Percentiles rank a stretch among this genome's conserved stretches.
phyloP scores from a whole-genome alignment of 2,113 vertebrate species.

The Camelus bactrianus region DNA sequence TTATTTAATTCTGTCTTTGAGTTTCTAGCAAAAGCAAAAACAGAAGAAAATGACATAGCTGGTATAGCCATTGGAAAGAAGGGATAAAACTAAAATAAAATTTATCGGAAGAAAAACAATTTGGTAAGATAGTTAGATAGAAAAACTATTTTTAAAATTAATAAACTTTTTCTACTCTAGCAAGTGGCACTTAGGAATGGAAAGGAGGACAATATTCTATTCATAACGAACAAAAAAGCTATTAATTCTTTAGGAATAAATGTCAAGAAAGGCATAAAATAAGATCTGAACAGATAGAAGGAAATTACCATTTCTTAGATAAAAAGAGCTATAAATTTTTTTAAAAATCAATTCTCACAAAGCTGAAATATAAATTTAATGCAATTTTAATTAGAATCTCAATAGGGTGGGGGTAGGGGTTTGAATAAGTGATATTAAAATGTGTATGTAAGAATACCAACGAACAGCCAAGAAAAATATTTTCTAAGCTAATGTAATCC shows the following conservation, averaged over 20 bases:
- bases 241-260: constrained; percentile 39
- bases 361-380: constrained; percentile 47
- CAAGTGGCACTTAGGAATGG: constrained; percentile 34
- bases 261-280: constrained; percentile 29
- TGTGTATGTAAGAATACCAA: not conserved
- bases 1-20: constrained; percentile 5
- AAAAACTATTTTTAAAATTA: constrained; percentile 36
- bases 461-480: not conserved
- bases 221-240: not conserved
- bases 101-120: constrained; percentile 23
- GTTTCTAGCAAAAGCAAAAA: constrained; percentile 23
- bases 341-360: not conserved
- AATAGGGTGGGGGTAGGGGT: not conserved
- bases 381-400: constrained; percentile 42
- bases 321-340: constrained; percentile 34
- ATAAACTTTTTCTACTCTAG: constrained; percentile 32
- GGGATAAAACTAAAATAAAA: constrained; percentile 46
- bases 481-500: constrained; percentile 19
- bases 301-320: constrained; percentile 48
- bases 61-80: not conserved
- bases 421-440: constrained; percentile 36
- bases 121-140: not conserved
- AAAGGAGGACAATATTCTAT: not conserved
- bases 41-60: constrained; percentile 38
- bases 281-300: constrained; percentile 22